Conservation (phyloP, 2,888 invertebrate species). For the Watsonalla cultraria region DNA sequence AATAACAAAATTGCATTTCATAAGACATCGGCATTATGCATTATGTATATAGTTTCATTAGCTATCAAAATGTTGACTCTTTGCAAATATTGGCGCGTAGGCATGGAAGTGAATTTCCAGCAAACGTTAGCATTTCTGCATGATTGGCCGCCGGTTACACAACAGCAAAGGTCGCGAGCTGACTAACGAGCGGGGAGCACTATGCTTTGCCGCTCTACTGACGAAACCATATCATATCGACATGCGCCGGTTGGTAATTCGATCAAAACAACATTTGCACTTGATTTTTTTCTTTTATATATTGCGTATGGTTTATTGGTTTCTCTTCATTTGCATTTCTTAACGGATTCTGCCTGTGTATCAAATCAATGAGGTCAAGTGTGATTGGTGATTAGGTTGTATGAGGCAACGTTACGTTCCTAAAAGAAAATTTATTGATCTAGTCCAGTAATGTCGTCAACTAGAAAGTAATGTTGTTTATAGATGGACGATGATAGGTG, state of each 20-base stretch:
- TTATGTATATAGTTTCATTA: conserved; percentile 26
- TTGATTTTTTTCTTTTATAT: background rate
- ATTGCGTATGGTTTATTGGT: too few relatives aligned
- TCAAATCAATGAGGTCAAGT: too few relatives aligned
- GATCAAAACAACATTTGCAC: conserved; percentile 19
- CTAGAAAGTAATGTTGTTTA: too few relatives aligned
- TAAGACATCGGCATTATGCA: conserved; percentile 14
- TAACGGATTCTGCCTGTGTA: too few relatives aligned
- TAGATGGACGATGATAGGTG: too few relatives aligned
- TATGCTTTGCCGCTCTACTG: conserved; percentile 48
- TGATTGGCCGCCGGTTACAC: conserved; percentile 45
- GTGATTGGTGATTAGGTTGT: too few relatives aligned
- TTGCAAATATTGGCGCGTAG: conserved; percentile 11
- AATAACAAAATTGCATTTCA: conserved; percentile 4
- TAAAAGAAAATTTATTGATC: too few relatives aligned
- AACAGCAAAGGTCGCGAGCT: conserved; percentile 51
- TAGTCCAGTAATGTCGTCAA: too few relatives aligned
- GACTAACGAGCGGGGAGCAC: conserved; percentile 53
- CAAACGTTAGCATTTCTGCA: conserved; percentile 51
- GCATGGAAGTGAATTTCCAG: conserved; percentile 34
- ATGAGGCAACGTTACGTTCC: too few relatives aligned
- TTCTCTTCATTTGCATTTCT: too few relatives aligned
- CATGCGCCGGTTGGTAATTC: conserved; percentile 29
- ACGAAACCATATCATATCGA: conserved; percentile 40
- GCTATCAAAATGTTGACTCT: conserved; percentile 8